Base-by-base conservation (phyloP, 2,888 invertebrate species). In the Protodeltote pygarga region DNA sequence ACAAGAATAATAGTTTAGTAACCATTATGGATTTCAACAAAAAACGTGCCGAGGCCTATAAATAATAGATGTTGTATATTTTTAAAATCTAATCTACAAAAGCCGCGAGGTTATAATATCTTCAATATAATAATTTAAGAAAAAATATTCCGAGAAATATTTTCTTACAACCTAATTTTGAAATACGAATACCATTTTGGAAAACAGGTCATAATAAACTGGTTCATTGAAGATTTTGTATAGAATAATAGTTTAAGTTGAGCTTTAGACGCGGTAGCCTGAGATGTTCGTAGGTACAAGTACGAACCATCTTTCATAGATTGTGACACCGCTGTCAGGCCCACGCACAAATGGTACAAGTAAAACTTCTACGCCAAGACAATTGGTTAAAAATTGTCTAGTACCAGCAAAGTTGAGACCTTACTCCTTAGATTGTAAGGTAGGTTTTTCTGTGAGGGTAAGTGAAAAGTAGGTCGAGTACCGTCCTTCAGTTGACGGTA, bases 291-390 rank as follows among this genome's bases (percentile, higher is more conserved):
- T 57, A 41, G n/a, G n/a, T n/a, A 34, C 48, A 53, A 63, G 37
- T 58, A 62, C 40, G 51, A 62, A 50, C 54, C 67, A 65, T 65
- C 42, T 65, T 51, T 65, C 65, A 66, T 66, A 65, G 64, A 52
- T 49, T 33, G 41, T 53, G 64, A 62, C 66, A 51, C 34, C 32
- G 47, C 63, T 63, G 67, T 65, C 66, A 45, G 34, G 39, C 25
- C 20, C 65, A 66, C 48, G 65, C 63, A 65, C 48, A 49, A 62
- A 53, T 59, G 54, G 54, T 42, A 49, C 67, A 59, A 50, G 59
- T 63, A 47, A 59, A 65, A 66, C 48, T 63, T 63, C 51, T 39
- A 51, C 47, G 39, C 42, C 40, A 59, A 62, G 63, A 59, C 63
- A 59, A 66, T 66, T 65, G 63, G 35, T 59, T 59, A 63, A 65